A percentile compares a stretch with the other conserved stretches of the same genome.
phyloP scores from a whole-genome alignment of 2,113 vertebrate genomes.

The Psittacula cyanocephala region DNA sequence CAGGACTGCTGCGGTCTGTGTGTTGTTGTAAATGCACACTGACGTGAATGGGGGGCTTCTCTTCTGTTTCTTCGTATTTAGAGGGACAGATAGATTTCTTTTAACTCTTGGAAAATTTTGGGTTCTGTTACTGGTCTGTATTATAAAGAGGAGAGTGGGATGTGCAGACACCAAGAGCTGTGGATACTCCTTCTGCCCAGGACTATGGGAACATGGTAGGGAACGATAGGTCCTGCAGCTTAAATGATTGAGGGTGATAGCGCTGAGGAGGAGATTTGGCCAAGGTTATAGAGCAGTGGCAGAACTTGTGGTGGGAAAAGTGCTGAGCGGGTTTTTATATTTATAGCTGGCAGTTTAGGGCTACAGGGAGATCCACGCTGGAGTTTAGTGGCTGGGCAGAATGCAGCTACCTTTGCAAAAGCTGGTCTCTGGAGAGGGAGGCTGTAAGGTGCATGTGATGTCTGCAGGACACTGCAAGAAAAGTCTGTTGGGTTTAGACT shows the following conservation, averaged over 20 bases:
- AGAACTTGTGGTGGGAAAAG: background rate
- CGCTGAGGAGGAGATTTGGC: background rate
- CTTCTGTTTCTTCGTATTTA: background rate
- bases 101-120: background rate
- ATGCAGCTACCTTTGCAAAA: slow-evolving; percentile 13
- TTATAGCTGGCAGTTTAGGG: slow-evolving; percentile 28
- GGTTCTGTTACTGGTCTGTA: background rate
- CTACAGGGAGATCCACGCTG: background rate
- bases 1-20: background rate
- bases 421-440: background rate
- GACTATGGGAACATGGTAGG: fast-evolving
- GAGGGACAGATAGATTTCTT: background rate
- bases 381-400: background rate
- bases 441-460: background rate
- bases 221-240: background rate
- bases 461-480: background rate
- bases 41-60: background rate
- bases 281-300: slow-evolving; percentile 14
- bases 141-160: background rate
- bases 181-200: background rate
- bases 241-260: background rate
- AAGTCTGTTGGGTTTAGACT: background rate
- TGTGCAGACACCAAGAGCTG: background rate
- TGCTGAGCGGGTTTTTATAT: slow-evolving; percentile 34
- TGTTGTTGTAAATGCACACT: fast-evolving